phyloP scores from a whole-genome alignment of 2,113 vertebrate species.

The Neotragus moschatus region DNA sequence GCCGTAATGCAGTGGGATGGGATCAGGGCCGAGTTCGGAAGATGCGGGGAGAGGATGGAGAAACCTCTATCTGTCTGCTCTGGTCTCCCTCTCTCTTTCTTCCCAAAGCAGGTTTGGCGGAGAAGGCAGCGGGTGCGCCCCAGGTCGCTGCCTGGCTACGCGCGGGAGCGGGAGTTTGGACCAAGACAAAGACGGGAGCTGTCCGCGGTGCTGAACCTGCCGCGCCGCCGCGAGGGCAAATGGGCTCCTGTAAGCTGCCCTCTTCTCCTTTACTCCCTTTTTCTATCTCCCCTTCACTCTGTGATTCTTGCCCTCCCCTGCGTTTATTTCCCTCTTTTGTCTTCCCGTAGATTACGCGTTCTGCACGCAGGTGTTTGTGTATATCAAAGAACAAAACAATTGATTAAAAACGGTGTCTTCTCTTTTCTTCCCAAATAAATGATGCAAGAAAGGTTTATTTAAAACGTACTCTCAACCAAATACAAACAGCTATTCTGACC shows the following conservation, averaged over 20 bases:
- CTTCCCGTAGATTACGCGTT: background rate
- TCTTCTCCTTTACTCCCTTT: background rate
- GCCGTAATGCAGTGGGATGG: background rate
- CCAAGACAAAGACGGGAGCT: conserved; percentile 59
- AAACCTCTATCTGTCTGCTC: background rate
- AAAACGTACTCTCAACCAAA: background rate
- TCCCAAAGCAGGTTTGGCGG: background rate
- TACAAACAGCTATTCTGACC: background rate
- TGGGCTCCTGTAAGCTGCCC: background rate
- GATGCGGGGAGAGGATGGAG: background rate
- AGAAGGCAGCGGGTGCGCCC: background rate
- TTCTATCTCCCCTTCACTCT: background rate
- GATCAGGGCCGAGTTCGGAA: background rate
- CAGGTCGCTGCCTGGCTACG: background rate
- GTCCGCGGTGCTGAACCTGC: conserved; percentile 73
- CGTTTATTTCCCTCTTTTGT: background rate
- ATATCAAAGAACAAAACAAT: conserved; percentile 26
- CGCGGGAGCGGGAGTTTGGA: background rate
- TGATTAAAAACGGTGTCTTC: conserved; percentile 38
- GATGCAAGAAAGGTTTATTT: background rate
- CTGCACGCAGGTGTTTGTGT: background rate
- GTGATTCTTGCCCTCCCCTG: background rate
- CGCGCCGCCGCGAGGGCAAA: background rate
- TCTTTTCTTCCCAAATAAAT: conserved; percentile 28
- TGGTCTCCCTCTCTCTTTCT: background rate